Conservation (phyloP, 2,888 invertebrate species). For the Yponomeuta malinellus region DNA sequence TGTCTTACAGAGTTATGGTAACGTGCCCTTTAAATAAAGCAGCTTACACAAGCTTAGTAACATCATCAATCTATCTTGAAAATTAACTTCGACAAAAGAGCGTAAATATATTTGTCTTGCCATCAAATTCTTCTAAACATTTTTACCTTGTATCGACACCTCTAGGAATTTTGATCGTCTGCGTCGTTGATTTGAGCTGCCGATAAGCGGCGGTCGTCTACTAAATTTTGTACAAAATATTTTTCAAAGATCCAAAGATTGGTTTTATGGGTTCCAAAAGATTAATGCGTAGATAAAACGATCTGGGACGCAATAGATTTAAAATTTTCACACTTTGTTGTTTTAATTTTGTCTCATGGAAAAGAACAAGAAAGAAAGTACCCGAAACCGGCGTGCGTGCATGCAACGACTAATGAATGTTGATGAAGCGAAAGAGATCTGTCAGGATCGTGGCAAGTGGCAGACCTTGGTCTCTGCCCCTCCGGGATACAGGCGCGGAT, state of each 20-base stretch:
- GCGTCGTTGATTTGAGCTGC: conserved; percentile 47
- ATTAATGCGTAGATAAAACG: conserved; percentile 68
- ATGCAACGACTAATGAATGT: too few species aligned
- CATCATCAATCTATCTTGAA: conserved; percentile 1
- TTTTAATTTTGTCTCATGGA: neutral
- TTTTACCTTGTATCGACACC: conserved; percentile 67
- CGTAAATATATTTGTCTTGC: neutral
- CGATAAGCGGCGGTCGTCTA: conserved; percentile 64
- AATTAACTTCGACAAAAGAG: conserved; percentile 6
- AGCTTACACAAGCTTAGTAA: neutral
- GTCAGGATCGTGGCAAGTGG: too few species aligned
- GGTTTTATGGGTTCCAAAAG: conserved; percentile 65
- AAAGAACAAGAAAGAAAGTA: neutral
- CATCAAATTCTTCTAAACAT: conserved; percentile 34
- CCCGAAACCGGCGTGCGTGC: too few species aligned
- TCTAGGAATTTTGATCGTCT: conserved; percentile 68
- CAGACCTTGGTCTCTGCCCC: too few species aligned
- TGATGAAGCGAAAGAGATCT: too few species aligned
- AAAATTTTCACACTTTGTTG: conserved; percentile 57
- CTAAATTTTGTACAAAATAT: conserved; percentile 71
- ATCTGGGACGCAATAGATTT: conserved; percentile 57
- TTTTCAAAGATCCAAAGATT: conserved; percentile 66
- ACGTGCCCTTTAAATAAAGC: neutral
- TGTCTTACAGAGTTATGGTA: neutral
- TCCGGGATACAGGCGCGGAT: too few species aligned